Percentiles rank a stretch among this genome's conserved stretches.
These are phyloP conservation scores for Xiphophorus maculatus DNA, from an alignment of 2,113 vertebrate genomes.

Conservation along the genomic window DNA sequence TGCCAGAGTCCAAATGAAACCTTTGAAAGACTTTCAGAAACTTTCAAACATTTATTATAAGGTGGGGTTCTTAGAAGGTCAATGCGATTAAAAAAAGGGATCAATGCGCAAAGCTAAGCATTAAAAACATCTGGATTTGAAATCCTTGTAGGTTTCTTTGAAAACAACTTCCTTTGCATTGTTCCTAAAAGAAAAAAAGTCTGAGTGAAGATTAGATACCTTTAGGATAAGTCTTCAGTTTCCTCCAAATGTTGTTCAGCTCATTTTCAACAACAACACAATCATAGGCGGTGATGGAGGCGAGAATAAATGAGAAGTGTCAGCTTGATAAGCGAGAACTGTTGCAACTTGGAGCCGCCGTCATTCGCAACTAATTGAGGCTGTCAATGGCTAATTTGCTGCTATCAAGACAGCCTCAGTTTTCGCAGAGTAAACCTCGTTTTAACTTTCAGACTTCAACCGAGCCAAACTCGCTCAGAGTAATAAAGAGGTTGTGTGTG, in stretches of 20 bases:
- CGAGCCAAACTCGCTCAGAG: neutral
- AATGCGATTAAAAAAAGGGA: neutral
- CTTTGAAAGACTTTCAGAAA: no score
- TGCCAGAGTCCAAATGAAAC: no score
- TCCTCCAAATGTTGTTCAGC: neutral
- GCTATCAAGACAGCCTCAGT: constrained; percentile 41
- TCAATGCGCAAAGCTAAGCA: neutral
- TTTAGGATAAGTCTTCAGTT: constrained; percentile 12
- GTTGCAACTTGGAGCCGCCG: constrained; percentile 31
- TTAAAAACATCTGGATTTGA: neutral
- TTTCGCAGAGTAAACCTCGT: neutral
- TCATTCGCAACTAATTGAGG: constrained; percentile 71
- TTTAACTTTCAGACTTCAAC: constrained; percentile 27
- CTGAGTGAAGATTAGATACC: neutral
- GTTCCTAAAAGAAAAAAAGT: neutral
- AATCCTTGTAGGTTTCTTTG: neutral
- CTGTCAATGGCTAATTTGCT: constrained; percentile 68
- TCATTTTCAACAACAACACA: constrained; percentile 8
- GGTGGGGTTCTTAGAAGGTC: neutral
- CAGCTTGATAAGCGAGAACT: constrained; percentile 44
- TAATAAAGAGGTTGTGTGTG: neutral
- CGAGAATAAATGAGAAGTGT: constrained; percentile 61
- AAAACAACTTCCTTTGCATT: neutral
- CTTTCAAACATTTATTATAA: no score
- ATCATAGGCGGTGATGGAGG: constrained; percentile 40